Conservation (phyloP, 2,797 vertebrate species). For the Pantherophis alleghaniensis region DNA sequence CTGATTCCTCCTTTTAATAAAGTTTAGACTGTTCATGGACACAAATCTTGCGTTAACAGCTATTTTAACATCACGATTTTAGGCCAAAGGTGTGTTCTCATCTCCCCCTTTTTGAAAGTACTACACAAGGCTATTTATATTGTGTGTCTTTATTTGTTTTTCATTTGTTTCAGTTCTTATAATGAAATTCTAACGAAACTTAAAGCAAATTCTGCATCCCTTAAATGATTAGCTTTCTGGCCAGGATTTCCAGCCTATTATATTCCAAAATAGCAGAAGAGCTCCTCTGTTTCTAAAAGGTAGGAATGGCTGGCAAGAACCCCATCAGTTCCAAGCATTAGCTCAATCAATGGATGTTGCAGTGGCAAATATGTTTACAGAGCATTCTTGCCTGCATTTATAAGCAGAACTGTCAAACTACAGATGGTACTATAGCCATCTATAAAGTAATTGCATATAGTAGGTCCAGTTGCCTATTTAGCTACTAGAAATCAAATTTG, state of each 20-base stretch:
- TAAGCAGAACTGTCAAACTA: slow-evolving; percentile 37
- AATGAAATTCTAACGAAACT: neutral
- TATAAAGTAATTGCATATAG: slow-evolving; percentile 33
- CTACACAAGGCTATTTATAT: neutral
- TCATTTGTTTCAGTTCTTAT: neutral
- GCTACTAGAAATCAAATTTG: slow-evolving; percentile 51
- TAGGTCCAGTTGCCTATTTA: slow-evolving; percentile 25
- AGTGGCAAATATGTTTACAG: slow-evolving; percentile 39
- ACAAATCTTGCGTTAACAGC: accelerated
- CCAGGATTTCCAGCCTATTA: slow-evolving; percentile 3
- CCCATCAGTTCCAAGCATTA: slow-evolving; percentile 3
- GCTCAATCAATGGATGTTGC: slow-evolving; percentile 23
- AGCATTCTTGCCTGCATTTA: slow-evolving; percentile 34
- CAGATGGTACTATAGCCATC: slow-evolving; percentile 25
- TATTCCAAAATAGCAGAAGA: neutral
- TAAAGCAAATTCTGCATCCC: neutral
- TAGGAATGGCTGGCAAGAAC: slow-evolving; percentile 1
- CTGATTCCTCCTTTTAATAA: slow-evolving; percentile 13
- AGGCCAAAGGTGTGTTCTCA: neutral
- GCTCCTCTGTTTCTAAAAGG: neutral
- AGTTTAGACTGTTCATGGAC: neutral
- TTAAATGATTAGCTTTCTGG: slow-evolving; percentile 4
- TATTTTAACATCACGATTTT: neutral
- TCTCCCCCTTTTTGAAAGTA: slow-evolving; percentile 28
- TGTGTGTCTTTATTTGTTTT: accelerated